These are phyloP conservation scores for Picus viridis DNA, from an alignment of 2,797 vertebrate species.

Conservation along the genomic window DNA sequence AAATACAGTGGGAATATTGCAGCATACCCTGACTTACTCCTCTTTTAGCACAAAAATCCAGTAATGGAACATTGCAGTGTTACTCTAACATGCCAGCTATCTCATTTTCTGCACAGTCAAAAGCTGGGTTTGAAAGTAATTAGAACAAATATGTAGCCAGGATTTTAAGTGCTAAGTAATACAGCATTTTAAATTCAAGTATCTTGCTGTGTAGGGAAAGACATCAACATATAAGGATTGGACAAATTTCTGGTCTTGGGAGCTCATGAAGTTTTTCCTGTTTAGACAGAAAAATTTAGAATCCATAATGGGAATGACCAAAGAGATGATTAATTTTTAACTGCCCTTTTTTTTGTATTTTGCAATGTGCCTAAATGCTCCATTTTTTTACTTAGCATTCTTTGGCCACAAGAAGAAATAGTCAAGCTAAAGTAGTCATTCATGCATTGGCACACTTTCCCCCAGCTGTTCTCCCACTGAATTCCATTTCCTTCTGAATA, in stretches of 20 bases:
- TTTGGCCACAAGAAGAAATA: neutral
- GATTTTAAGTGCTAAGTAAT: conserved; percentile 46
- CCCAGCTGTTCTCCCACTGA: neutral
- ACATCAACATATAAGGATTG: neutral
- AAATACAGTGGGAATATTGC: conserved; percentile 25
- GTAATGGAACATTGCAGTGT: conserved; percentile 15
- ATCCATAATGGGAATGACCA: neutral
- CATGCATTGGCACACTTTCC: neutral
- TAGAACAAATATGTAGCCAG: conserved; percentile 38
- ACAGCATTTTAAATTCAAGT: conserved; percentile 25
- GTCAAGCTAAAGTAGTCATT: neutral
- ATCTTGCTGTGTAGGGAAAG: neutral
- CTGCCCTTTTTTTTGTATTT: neutral
- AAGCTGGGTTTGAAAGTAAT: conserved; percentile 61
- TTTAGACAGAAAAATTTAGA: neutral
- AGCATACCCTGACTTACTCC: neutral
- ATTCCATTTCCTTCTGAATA: neutral
- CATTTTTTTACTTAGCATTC: neutral
- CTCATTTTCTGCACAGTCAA: conserved; percentile 46
- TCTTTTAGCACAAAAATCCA: conserved; percentile 29
- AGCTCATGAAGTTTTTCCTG: neutral
- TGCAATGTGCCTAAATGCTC: neutral
- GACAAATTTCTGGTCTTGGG: neutral
- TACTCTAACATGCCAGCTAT: conserved; percentile 27
- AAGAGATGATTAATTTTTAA: neutral